Percentiles rank a stretch among this genome's conserved stretches.
Conservation (phyloP, 2,113 vertebrate species). For the Micromys minutus region DNA sequence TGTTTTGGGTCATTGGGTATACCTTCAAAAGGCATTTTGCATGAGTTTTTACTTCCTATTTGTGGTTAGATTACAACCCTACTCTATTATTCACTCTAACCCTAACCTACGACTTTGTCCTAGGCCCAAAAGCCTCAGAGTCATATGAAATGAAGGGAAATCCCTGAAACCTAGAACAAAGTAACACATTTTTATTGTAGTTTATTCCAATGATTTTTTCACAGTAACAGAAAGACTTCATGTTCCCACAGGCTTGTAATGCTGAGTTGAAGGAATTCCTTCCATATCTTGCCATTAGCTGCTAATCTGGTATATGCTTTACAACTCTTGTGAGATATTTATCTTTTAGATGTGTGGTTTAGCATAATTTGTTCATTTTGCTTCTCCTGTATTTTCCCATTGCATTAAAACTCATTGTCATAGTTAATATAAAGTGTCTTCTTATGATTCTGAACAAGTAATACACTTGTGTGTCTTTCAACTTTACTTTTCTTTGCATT, state of each 20-base stretch:
- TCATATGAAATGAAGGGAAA: background rate
- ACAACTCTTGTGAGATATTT: background rate
- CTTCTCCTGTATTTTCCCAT: background rate
- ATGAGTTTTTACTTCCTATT: background rate
- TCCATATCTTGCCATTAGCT: background rate
- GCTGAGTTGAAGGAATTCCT: background rate
- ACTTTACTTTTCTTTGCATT: background rate
- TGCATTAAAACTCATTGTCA: background rate
- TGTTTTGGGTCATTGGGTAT: background rate
- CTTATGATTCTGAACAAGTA: background rate
- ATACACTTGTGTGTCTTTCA: too few species aligned
- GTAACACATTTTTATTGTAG: background rate
- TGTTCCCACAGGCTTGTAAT: background rate
- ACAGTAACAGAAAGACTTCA: background rate
- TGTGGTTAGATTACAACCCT: too few species aligned
- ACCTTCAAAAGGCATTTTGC: background rate
- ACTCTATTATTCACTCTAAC: background rate
- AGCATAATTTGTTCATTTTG: background rate
- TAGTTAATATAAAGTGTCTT: background rate
- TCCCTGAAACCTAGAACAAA: background rate
- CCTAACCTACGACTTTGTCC: background rate
- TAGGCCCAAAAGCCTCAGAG: background rate
- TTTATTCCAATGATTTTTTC: background rate
- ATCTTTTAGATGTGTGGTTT: background rate
- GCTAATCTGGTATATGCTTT: background rate